These are phyloP conservation scores for Crematogaster levior DNA, from an alignment of 2,888 invertebrate species.

Conservation along the genomic window DNA sequence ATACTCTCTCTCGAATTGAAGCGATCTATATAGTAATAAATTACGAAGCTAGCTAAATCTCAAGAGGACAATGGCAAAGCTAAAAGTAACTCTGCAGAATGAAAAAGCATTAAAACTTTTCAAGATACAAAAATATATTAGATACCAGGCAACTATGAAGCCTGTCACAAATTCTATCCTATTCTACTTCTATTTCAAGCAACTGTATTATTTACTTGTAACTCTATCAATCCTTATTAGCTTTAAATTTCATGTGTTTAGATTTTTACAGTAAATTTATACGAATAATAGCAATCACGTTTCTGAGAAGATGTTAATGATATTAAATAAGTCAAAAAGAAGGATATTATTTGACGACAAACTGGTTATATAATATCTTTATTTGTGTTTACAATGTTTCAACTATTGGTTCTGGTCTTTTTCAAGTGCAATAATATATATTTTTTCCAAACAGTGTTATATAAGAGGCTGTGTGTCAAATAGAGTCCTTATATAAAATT, in stretches of 20 bases:
- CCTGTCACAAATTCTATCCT: neutral
- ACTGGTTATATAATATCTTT: no score
- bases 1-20: neutral
- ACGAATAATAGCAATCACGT: neutral
- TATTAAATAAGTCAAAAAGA: neutral
- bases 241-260: neutral
- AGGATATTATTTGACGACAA: no score
- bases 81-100: neutral
- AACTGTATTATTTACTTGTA: neutral
- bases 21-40: neutral
- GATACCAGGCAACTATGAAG: neutral
- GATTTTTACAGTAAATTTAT: neutral
- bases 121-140: neutral
- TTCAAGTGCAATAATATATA: no score
- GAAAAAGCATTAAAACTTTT: slow-evolving; percentile 12
- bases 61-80: neutral
- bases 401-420: no score
- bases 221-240: neutral
- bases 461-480: no score
- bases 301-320: neutral
- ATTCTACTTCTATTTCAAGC: neutral
- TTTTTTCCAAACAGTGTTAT: no score
- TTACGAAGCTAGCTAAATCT: neutral
- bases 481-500: no score
- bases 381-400: no score